Evolutionary conservation across 2,888 invertebrate species (phyloP), one percentile per base, ranked within the genome.

Genomic region (Drosophila pseudotalamancana): DNA sequence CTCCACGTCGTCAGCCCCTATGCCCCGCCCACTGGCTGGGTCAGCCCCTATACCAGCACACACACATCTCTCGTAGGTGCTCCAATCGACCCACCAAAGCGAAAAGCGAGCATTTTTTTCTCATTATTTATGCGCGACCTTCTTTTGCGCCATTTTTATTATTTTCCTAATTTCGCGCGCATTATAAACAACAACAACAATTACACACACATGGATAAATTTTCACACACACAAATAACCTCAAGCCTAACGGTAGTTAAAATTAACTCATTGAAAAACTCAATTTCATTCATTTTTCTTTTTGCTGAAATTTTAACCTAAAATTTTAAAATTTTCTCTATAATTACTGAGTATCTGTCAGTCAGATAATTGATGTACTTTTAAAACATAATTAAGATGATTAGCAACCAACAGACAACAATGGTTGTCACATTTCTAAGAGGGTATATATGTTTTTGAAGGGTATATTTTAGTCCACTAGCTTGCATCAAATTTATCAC

Each of bases 91-190:
- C 81, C 87, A 83, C 64, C 75, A 53, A 84, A 80, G 70, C 85
- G 67, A 71, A 48, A 78, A 83, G 62, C 84, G 43, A 43, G 43
- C 40, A 42, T 64, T 81, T 71, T 80, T 77, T 81, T 78, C 85
- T 85, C 87, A 81, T 81, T 81, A 81, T 81, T 81, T 87, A 81
- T 87, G 81, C 85, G 82, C 81, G 81, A 81, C 81, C 81, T 81
- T 81, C 87, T 81, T 81, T 81, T 81, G 79, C 85, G 87, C 85
- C 87, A 87, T 87, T 81, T 81, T 87, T 81, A 87, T 81, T 81
- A 85, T 81, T 81, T 81, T 85, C 85, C 81, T 81, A 81, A 81
- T 81, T 81, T 81, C 60, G 81, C 68, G 76, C 79, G 87, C 82
- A 75, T 87, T 81, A 87, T 65, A 73, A 81, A 25, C 42, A 25